Evolutionary conservation across 2,888 invertebrate genomes (phyloP), one percentile per base, ranked within the genome.

Genomic region (Sepiola atlantica): DNA sequence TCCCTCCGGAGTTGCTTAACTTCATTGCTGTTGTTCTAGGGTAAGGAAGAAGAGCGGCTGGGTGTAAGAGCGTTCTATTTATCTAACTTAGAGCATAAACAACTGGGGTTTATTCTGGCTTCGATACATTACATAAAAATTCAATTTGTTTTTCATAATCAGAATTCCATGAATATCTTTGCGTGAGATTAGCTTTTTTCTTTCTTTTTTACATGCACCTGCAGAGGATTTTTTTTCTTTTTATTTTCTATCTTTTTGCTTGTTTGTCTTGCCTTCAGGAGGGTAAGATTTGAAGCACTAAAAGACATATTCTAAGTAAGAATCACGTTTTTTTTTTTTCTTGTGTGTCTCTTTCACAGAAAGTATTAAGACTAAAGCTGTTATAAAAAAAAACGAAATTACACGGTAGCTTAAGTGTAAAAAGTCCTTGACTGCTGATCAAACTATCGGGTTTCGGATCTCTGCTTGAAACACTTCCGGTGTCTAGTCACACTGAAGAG

Each of bases 121-220:
- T 77, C 77, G 32, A 77, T 77, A 32, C 77, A 77, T 77, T 77
- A 32, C 77, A 32, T 32, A 77, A 77, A 77, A 77, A 77, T 77
- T 77, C 77, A 77, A 77, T 77, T 77, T 77, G 77, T 77, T 77
- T 77, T 77, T 77, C 77, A 77, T 77, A 77, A 77, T n/a, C 77
- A 10, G 77, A 77, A 77, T 77, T 77, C 77, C 77, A 32, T 77
- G 77, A n/a, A 77, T 77, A 77, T 77, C 77, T 77, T 32, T n/a
- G n/a, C 77, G 16, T 77, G 77, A 28, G 28, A 77, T 77, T n/a
- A 77, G 14, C 77, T n/a, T n/a, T n/a, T 77, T 77, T 77, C 77
- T 77, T 45, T n/a, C n/a, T n/a, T 45, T 45, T 45, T 45, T 77
- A 32, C 32, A n/a, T 77, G 32, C 77, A 77, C 77, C 77, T n/a